Evolutionary conservation across 2,113 vertebrate genomes (phyloP).

Genomic region (Pantherophis guttatus): DNA sequence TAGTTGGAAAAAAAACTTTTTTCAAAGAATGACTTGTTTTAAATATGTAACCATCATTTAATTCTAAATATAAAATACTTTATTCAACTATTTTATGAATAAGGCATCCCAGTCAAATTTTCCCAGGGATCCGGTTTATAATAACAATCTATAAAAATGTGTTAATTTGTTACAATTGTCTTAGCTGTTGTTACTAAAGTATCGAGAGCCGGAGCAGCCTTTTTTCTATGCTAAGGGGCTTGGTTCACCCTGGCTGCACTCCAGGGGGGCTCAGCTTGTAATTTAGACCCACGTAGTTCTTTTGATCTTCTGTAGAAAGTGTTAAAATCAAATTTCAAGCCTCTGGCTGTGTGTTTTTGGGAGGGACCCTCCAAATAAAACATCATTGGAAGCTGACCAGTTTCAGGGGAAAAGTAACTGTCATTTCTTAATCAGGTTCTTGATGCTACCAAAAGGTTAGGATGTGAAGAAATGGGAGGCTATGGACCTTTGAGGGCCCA

Average conservation of each 20-base stretch:
- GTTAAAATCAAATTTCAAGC: background rate
- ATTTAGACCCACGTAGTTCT: background rate
- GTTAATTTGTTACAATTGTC: background rate
- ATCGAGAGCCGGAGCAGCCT: background rate
- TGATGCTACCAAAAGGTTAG: conserved; percentile 90
- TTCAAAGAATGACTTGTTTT: background rate
- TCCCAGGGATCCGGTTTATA: background rate
- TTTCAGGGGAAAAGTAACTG: background rate
- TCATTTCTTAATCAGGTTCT: conserved; percentile 75
- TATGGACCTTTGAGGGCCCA: conserved; percentile 89
- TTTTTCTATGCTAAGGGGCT: background rate
- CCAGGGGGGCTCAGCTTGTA: background rate
- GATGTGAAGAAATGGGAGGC: conserved; percentile 95
- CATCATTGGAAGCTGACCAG: background rate
- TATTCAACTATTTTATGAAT: background rate
- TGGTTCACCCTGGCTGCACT: background rate
- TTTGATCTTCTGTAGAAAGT: background rate
- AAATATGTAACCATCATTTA: background rate
- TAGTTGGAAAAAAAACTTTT: background rate
- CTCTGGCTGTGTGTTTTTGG: background rate
- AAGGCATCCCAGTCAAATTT: background rate
- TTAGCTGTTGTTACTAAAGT: background rate
- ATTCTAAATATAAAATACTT: background rate
- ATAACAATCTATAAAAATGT: background rate
- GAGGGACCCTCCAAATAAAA: background rate